These are phyloP conservation scores for Triplophysa tibetana DNA, from an alignment of 2,113 vertebrate genomes.

Conservation along the genomic window DNA sequence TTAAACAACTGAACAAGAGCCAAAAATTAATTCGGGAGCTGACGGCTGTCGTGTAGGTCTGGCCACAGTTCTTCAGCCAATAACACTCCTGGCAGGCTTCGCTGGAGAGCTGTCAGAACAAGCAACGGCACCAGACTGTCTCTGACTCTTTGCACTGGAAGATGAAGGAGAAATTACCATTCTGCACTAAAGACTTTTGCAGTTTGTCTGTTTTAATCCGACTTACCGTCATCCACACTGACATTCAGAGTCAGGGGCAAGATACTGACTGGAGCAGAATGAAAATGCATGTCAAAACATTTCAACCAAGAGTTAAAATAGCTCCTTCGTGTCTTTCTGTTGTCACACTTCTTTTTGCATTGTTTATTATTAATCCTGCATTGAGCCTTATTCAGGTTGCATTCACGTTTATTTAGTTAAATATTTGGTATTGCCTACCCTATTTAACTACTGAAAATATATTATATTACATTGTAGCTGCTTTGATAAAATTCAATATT, in stretches of 20 bases:
- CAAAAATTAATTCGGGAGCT: neutral
- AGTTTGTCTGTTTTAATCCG: conserved; percentile 53
- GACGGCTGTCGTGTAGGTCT: conserved; percentile 36
- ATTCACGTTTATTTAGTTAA: too few relatives aligned
- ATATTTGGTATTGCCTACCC: too few relatives aligned
- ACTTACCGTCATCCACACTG: conserved; percentile 6
- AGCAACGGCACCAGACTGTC: neutral
- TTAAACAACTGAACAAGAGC: conserved; percentile 8
- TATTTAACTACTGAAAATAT: too few relatives aligned
- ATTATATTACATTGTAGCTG: too few relatives aligned
- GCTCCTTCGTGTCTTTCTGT: neutral
- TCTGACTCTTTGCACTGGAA: neutral
- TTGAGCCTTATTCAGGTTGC: neutral
- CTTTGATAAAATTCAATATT: neutral
- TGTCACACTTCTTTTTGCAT: conserved; percentile 31
- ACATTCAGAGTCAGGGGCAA: conserved; percentile 30
- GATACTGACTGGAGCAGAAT: conserved; percentile 28
- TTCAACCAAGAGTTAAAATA: conserved; percentile 25
- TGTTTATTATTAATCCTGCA: neutral
- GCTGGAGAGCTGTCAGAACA: conserved; percentile 13
- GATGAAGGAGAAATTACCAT: conserved; percentile 39
- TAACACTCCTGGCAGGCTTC: conserved; percentile 5
- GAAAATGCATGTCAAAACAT: conserved; percentile 47
- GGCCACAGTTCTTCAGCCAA: conserved; percentile 18
- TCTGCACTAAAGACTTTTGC: conserved; percentile 39